Evolutionary conservation across 1,140 invertebrate genomes (phyloP).

Genomic region (Antheraea mylitta): DNA sequence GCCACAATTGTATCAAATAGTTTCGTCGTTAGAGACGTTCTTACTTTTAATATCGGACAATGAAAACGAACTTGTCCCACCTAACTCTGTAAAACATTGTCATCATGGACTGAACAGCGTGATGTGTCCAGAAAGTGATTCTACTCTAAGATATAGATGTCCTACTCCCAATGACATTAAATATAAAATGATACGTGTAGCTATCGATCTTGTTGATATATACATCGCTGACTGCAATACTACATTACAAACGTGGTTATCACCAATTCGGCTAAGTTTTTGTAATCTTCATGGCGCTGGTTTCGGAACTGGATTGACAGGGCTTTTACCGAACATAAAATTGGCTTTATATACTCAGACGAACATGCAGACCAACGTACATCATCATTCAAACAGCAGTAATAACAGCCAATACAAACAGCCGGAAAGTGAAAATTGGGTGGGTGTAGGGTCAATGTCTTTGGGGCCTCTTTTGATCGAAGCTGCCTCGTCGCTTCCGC

Average conservation of each 20-base stretch:
- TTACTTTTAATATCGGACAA: constrained; percentile 90
- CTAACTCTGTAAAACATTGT: constrained; percentile 88
- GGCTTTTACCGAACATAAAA: constrained; percentile 87
- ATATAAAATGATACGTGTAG: constrained; percentile 94
- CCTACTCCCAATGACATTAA: constrained; percentile 95
- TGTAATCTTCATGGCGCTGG: constrained; percentile 97
- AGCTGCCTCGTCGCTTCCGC: constrained; percentile 90
- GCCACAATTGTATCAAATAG: constrained; percentile 91
- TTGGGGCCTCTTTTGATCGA: constrained; percentile 96
- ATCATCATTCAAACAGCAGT: constrained; percentile 62
- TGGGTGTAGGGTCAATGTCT: constrained; percentile 94
- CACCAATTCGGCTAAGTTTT: constrained; percentile 91
- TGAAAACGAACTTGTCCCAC: constrained; percentile 92
- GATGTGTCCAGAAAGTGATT: constrained; percentile 86
- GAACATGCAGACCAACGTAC: constrained; percentile 66
- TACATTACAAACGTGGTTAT: constrained; percentile 92
- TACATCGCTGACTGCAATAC: constrained; percentile 94
- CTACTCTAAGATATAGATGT: constrained; percentile 87
- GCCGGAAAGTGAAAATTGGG: constrained; percentile 87
- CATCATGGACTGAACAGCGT: constrained; percentile 91
- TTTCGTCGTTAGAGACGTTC: constrained; percentile 94
- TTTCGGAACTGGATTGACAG: constrained; percentile 94
- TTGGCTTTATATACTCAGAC: constrained; percentile 70
- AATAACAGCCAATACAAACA: constrained; percentile 60
- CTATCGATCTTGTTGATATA: constrained; percentile 94